These are phyloP conservation scores for Otolemur crassicaudatus DNA, from an alignment of 2,797 vertebrate species.

Conservation along the genomic window DNA sequence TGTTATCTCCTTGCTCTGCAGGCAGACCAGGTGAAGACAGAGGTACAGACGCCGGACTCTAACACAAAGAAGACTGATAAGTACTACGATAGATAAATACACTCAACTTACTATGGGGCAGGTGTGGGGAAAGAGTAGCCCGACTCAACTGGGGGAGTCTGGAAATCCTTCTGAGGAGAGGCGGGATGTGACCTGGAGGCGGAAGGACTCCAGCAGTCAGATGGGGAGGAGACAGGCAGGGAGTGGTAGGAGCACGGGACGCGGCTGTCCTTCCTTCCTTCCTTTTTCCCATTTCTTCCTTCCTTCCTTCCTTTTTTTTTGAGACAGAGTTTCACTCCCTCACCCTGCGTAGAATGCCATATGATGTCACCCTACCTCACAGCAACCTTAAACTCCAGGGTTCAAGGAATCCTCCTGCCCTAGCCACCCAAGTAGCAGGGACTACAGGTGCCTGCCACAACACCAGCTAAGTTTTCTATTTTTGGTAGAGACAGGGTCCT, in stretches of 20 bases:
- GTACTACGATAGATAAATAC: background rate
- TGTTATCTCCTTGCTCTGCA: conserved; percentile 8
- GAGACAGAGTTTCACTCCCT: background rate
- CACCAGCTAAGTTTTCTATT: too few relatives aligned
- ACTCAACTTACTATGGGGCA: background rate
- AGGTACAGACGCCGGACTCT: background rate
- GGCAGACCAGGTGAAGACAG: background rate
- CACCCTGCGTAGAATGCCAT: background rate
- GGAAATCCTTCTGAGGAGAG: background rate
- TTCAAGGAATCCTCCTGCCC: background rate
- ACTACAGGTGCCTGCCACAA: too few relatives aligned
- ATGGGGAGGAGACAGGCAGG: background rate
- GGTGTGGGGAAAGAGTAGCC: background rate
- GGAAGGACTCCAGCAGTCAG: background rate
- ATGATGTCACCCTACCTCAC: background rate
- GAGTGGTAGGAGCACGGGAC: background rate
- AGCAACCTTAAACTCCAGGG: background rate
- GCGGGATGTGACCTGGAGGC: background rate
- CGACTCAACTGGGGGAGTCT: rapidly evolving
- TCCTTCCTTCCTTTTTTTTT: background rate
- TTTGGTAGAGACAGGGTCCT: too few relatives aligned
- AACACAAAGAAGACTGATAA: background rate
- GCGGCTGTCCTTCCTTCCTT: background rate
- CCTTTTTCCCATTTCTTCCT: background rate
- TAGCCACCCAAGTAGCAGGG: background rate